Base-by-base conservation (phyloP, 1,140 invertebrate genomes). In the Eupristina koningsbergeri region DNA sequence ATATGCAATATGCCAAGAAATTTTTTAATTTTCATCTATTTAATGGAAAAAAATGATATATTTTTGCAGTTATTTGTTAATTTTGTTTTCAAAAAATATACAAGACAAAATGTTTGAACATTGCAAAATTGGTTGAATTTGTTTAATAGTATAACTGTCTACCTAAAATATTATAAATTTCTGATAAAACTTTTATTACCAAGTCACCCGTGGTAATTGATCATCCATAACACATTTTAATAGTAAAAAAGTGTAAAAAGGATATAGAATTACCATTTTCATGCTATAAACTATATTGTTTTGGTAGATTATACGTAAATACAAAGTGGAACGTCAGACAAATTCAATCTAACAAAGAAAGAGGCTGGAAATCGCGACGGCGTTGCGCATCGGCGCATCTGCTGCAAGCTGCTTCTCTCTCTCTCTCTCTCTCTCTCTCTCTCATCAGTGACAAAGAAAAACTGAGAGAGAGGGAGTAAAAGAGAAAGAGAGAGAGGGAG, bases 301-400 rank as follows among this genome's bases (percentile, higher is more conserved):
- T 36, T 22, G 0, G 36, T 39, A 36, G 13, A 39, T n/a, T 36
- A 17, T 34, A 39, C 17, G 13, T 67, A 67, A 67, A 67, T 67
- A 71, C 41, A 69, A n/a, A 76, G 64, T 75, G 71, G 63, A 69
- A 47, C 63, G 74, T 45, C 74, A 76, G 58, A 76, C 63, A 22
- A 69, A 77, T 77, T 29, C 34, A 45, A 71, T 77, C 34, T 41
- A 83, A 77, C 58, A 29, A 29, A 39, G 81, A 39, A 50, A 39
- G 81, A 39, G 64, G 75, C 75, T 78, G 82, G 76, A 47, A 77
- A 83, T 77, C 73, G 34, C 81, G 80, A n/a, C 73, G 74, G 22
- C 61, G 74, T 58, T n/a, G 81, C 36, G 81, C 61, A 76, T 76
- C 81, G 45, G 29, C 74, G 81, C 82, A 83, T 83, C 82, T 83